Evolutionary conservation across 2,113 vertebrate species (phyloP), one percentile per base, ranked within the genome.

Genomic region (Entelurus aequoreus): DNA sequence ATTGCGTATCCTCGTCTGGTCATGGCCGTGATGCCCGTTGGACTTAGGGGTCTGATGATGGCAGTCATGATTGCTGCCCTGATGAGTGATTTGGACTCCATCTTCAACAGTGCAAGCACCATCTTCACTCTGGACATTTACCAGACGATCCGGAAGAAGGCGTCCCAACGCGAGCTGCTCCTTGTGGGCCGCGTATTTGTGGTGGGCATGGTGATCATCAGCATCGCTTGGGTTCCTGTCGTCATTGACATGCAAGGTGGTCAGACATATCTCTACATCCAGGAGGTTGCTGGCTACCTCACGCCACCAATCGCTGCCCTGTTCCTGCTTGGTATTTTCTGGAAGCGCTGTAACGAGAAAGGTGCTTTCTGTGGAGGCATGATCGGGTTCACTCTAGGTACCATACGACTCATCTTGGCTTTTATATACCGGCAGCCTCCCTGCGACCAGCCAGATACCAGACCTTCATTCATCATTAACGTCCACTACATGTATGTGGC

Each of bases 181-280:
- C 55, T 94, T 4, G 93, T 98, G 16, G 97, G 97, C 35, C 92
- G 95, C 64, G 57, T 97, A 48, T 99, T 98, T 74, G 94, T 98
- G 69, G 89, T 95, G 5, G 63, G 97, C 76, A 99, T 99, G 97
- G 96, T 99, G 74, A 86, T 65, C 15, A 92, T 96, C 86, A 98
- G 97, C 87, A 96, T 99, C 19, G 94, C 95, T 11, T 99, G 97
- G 97, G 95, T 99, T 48, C 97, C 97, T 1, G 95, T 97, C 71
- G 96, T 98, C 21, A 92, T 99, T 78, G 93, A 98, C 82, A 99
- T 98, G 97, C 97, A 99, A 85, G 94, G 96, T 11, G 97, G 97
- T 40, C 96, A 99, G 86, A 98, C 97, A 86, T 99, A 98, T 81
- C 91, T 99, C 42, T 99, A 99, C 78, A 99, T 99, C 76, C 97